phyloP scores from a whole-genome alignment of 92 coral and sea anemone genomes.

The Parazoanthus atlanticus region DNA sequence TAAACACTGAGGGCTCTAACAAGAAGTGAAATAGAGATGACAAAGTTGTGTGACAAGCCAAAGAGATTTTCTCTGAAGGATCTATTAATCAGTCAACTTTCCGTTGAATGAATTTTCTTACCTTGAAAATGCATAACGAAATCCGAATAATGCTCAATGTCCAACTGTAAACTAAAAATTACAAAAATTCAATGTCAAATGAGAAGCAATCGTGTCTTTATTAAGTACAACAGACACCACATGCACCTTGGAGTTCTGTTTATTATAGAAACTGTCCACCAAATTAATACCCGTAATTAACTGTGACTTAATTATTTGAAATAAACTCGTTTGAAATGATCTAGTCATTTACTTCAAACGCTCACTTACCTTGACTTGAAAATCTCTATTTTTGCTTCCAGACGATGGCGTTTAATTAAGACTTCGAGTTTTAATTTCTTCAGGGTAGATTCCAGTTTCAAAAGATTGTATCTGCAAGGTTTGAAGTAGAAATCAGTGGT shows the following conservation, averaged over 20 bases:
- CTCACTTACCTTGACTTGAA: slow-evolving; percentile 26
- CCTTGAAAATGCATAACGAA: slow-evolving; percentile 26
- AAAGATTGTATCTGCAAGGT: slow-evolving; percentile 22
- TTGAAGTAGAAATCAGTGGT: too few species aligned
- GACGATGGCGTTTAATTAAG: slow-evolving; percentile 12
- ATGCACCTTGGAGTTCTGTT: too few species aligned
- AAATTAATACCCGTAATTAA: too few species aligned
- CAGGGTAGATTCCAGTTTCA: slow-evolving; percentile 21
- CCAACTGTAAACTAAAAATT: slow-evolving; percentile 29
- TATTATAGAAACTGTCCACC: too few species aligned
- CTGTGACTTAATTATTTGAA: too few species aligned
- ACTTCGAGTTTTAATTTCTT: slow-evolving; percentile 11
- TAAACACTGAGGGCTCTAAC: too few species aligned
- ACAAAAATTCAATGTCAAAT: neutral
- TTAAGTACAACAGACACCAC: too few species aligned
- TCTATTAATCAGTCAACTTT: neutral
- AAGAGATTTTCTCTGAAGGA: neutral
- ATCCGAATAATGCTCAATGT: slow-evolving; percentile 29
- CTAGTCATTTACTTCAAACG: neutral
- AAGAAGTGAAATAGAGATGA: too few species aligned
- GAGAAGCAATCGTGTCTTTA: neutral
- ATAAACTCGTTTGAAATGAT: too few species aligned
- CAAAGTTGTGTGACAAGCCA: neutral
- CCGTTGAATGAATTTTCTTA: neutral
- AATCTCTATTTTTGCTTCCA: slow-evolving; percentile 38